Conservation (phyloP, 2,797 vertebrate species). For the Fistularia tabacaria region DNA sequence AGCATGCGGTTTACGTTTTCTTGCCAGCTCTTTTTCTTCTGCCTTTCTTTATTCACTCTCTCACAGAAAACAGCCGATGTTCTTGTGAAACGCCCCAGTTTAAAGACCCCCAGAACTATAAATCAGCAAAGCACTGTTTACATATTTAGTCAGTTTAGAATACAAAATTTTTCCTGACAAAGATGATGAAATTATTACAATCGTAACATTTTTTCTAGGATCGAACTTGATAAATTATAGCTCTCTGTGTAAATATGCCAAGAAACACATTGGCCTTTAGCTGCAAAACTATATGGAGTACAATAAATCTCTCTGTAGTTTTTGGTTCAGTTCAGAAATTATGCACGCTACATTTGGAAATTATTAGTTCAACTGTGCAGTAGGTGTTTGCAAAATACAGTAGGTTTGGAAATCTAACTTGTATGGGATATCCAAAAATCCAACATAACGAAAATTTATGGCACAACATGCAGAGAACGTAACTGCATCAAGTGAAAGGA, state of each 20-base stretch:
- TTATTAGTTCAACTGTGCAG: constrained; percentile 27
- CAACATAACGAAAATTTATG: neutral
- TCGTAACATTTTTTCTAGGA: constrained; percentile 15
- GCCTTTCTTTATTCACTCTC: constrained; percentile 25
- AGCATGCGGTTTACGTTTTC: constrained; percentile 64
- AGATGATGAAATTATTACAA: constrained; percentile 19
- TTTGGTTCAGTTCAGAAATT: constrained; percentile 26
- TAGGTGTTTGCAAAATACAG: constrained; percentile 32
- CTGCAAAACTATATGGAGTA: constrained; percentile 20
- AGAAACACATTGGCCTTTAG: constrained; percentile 24
- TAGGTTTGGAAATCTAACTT: constrained; percentile 5
- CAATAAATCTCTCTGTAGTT: constrained; percentile 35
- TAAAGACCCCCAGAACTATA: constrained; percentile 5
- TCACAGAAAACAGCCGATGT: constrained; percentile 28
- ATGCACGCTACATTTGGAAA: constrained; percentile 44
- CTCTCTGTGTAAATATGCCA: constrained; percentile 18
- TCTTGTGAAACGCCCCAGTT: constrained; percentile 21
- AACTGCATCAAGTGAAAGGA: too few relatives aligned
- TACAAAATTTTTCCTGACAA: constrained; percentile 8
- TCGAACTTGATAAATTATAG: constrained; percentile 21
- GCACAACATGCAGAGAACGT: neutral
- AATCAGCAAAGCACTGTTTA: constrained; percentile 8
- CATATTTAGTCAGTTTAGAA: constrained; percentile 11
- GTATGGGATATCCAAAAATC: constrained; percentile 6
- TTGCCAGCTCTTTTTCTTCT: constrained; percentile 23